Conservation (phyloP, 2,797 vertebrate genomes). For the Novumbra hubbsi region DNA sequence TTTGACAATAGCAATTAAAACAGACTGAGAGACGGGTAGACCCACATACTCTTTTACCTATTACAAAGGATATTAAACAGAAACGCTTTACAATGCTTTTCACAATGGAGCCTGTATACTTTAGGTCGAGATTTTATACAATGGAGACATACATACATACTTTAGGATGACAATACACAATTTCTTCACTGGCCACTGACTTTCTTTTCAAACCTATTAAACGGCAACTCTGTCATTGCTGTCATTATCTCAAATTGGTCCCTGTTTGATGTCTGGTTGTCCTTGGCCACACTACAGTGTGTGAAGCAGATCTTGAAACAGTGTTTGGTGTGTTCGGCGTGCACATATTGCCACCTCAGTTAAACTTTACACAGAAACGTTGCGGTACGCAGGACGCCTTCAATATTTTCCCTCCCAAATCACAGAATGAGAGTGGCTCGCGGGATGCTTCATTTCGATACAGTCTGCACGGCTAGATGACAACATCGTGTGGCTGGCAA, state of each 20-base stretch:
- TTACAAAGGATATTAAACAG: constrained; percentile 20
- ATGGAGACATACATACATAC: not conserved
- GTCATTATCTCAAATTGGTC: not conserved
- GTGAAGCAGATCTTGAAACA: not conserved
- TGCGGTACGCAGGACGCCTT: not conserved
- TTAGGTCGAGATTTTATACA: constrained; percentile 7
- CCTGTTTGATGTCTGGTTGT: not conserved
- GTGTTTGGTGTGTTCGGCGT: not conserved
- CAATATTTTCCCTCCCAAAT: constrained; percentile 19
- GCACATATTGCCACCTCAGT: not conserved
- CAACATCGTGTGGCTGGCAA: not conserved
- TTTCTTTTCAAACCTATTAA: not conserved
- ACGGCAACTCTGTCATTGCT: not conserved
- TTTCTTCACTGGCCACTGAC: not conserved
- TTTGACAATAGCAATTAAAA: no score
- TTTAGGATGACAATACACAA: constrained; percentile 1
- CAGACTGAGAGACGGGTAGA: constrained; percentile 7
- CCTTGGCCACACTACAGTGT: not conserved
- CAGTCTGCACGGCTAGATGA: constrained; percentile 9
- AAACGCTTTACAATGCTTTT: no score
- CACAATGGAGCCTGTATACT: not conserved
- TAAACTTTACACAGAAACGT: not conserved
- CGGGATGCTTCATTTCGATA: constrained; percentile 16
- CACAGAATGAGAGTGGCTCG: constrained; percentile 26
- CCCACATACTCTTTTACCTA: not conserved